Evolutionary conservation across 2,888 invertebrate species (phyloP).

Genomic region (Piscicola geometra): DNA sequence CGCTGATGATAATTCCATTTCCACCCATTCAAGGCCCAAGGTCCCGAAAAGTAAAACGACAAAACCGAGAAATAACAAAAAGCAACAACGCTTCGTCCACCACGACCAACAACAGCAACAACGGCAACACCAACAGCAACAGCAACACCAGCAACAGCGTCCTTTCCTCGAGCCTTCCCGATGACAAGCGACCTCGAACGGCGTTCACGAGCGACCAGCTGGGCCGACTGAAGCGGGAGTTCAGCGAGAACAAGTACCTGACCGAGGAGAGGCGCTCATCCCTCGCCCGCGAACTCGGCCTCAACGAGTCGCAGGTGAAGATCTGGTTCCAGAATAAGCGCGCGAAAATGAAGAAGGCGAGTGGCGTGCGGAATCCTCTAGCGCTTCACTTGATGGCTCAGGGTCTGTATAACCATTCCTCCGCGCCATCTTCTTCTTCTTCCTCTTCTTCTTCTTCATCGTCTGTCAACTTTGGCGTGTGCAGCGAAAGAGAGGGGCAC

Average conservation of each 20-base stretch:
- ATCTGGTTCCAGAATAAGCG: slow-evolving; percentile 97
- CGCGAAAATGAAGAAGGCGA: slow-evolving; percentile 88
- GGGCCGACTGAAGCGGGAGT: slow-evolving; percentile 79
- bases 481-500: background rate
- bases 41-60: background rate
- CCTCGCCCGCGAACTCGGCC: slow-evolving; percentile 72
- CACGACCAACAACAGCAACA: background rate
- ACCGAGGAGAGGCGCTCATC: slow-evolving; percentile 85
- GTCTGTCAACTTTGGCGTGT: background rate
- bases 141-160: slow-evolving; percentile 45
- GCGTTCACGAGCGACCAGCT: slow-evolving; percentile 86
- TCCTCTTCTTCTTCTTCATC: slow-evolving; percentile 26
- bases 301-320: slow-evolving; percentile 81
- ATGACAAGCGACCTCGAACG: slow-evolving; percentile 78
- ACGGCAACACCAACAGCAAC: background rate
- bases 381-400: slow-evolving; percentile 89
- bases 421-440: slow-evolving; percentile 27
- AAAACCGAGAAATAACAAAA: background rate
- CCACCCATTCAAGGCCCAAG: slow-evolving; percentile 1
- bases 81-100: too few relatives aligned
- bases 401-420: slow-evolving; percentile 78
- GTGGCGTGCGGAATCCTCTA: slow-evolving; percentile 72
- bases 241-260: slow-evolving; percentile 67
- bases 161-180: slow-evolving; percentile 46
- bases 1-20: too few relatives aligned